Conservation (phyloP, 2,888 invertebrate genomes). For the Drosophila anomalata region DNA sequence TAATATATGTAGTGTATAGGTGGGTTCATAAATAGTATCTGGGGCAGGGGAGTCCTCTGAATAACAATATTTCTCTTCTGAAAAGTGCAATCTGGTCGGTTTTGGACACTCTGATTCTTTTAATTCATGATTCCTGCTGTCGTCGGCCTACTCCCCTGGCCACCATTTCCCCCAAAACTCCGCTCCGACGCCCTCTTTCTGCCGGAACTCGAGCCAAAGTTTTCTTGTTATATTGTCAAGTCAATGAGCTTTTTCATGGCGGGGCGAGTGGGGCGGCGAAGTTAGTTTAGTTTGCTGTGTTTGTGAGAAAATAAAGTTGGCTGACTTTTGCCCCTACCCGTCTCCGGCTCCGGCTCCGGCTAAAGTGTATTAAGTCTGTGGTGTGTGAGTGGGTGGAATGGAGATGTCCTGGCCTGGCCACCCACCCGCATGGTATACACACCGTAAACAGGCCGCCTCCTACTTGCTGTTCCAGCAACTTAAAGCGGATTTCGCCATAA, state of each 20-base stretch:
- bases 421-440: background rate
- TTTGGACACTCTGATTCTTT: too few species aligned
- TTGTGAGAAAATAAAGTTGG: constrained; percentile 65
- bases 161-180: constrained; percentile 40
- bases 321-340: constrained; percentile 58
- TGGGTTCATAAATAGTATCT: too few species aligned
- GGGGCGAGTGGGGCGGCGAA: background rate
- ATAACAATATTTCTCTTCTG: too few species aligned
- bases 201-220: constrained; percentile 28
- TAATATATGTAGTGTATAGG: too few species aligned
- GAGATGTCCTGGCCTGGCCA: constrained; percentile 2
- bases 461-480: constrained; percentile 49
- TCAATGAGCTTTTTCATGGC: constrained; percentile 60
- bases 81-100: too few species aligned
- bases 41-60: too few species aligned
- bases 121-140: too few species aligned
- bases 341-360: constrained; percentile 30
- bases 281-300: constrained; percentile 57
- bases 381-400: constrained; percentile 15
- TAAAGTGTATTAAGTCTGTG: constrained; percentile 57
- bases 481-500: constrained; percentile 58
- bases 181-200: too few species aligned
- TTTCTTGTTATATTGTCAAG: constrained; percentile 65
- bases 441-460: background rate
- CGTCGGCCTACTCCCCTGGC: too few species aligned